These are phyloP conservation scores for Gorilla gorilla DNA, from an alignment of 2,113 vertebrate species.

Conservation along the genomic window DNA sequence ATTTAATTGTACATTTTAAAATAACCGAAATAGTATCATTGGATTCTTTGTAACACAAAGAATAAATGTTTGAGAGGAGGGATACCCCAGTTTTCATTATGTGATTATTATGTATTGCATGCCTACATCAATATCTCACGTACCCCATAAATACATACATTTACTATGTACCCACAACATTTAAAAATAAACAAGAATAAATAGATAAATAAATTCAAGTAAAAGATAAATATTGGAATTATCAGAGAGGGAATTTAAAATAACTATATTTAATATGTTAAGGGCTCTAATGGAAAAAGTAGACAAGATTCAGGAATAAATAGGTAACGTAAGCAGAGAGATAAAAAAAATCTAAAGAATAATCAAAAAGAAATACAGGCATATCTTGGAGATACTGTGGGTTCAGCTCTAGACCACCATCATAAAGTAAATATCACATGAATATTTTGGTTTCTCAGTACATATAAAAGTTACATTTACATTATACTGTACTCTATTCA, in stretches of 20 bases:
- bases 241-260: not conserved
- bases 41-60: no score
- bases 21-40: no score
- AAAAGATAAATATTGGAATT: not conserved
- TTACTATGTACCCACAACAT: no score
- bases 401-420: not conserved
- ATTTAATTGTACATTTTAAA: no score
- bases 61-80: no score
- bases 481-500: not conserved
- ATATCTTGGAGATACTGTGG: not conserved
- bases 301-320: not conserved
- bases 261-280: not conserved
- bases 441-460: not conserved
- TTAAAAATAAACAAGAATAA: no score
- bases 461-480: not conserved
- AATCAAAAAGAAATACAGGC: not conserved
- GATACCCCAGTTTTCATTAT: no score
- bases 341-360: not conserved
- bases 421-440: not conserved
- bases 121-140: no score
- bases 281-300: not conserved
- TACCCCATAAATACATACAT: no score
- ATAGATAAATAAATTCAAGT: not conserved
- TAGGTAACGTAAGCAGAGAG: not conserved
- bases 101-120: no score